Percentiles rank a stretch among this genome's conserved stretches.
These are phyloP conservation scores for Coregonus ussuriensis DNA, from an alignment of 2,797 vertebrate genomes.

Conservation along the genomic window DNA sequence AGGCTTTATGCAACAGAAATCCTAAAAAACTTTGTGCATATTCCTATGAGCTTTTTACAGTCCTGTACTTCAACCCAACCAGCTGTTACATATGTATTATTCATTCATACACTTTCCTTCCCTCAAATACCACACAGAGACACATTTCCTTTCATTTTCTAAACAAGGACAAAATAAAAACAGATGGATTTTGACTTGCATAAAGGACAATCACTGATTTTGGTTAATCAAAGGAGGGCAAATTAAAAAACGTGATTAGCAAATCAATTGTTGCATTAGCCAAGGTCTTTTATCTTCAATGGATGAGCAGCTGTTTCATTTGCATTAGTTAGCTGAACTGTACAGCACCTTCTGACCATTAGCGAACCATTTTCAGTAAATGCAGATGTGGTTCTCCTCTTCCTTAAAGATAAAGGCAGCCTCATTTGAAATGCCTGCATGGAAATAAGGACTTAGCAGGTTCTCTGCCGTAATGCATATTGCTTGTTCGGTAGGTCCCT, in stretches of 20 bases:
- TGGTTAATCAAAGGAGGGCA: neutral
- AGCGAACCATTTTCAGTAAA: neutral
- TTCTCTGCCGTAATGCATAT: constrained; percentile 36
- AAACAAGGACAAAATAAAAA: neutral
- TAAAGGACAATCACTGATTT: neutral
- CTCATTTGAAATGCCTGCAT: constrained; percentile 29
- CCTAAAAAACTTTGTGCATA: constrained; percentile 9
- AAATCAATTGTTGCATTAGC: neutral
- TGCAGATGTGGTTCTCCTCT: constrained; percentile 10
- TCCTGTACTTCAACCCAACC: constrained; percentile 37
- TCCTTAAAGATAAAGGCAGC: constrained; percentile 7
- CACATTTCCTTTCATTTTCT: constrained; percentile 37
- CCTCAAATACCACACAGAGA: constrained; percentile 42
- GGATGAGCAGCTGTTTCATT: neutral
- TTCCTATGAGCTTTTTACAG: constrained; percentile 34
- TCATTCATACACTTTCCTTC: constrained; percentile 44
- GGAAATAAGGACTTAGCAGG: constrained; percentile 28
- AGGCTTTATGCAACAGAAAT: neutral
- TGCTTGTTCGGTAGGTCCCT: constrained; percentile 36
- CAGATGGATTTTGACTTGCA: neutral
- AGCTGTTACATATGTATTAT: constrained; percentile 40
- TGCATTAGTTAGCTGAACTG: neutral
- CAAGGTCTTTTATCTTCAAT: neutral
- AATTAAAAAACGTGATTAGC: neutral
- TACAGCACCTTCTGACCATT: constrained; percentile 4